Conservation (phyloP, 2,113 vertebrate genomes). For the Acrocephalus arundinaceus region DNA sequence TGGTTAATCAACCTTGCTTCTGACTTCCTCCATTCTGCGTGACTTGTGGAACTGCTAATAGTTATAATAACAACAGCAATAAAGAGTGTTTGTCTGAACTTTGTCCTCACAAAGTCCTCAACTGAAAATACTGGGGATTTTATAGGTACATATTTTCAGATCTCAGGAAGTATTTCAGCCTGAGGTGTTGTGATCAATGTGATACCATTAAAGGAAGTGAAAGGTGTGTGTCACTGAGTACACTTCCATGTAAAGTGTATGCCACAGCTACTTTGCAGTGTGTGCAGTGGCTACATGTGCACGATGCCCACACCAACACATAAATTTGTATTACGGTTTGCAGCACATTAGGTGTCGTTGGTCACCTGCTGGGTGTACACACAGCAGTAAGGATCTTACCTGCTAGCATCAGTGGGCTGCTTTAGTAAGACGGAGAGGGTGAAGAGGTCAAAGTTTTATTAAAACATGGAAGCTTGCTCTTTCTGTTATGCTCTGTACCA, state of each 20-base stretch:
- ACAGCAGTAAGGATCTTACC: neutral
- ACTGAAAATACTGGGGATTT: neutral
- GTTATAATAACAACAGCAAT: neutral
- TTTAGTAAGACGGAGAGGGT: neutral
- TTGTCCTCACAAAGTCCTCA: neutral
- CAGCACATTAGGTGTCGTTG: neutral
- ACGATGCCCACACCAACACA: accelerated
- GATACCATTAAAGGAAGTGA: neutral
- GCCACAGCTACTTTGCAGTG: neutral
- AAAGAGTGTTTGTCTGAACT: neutral
- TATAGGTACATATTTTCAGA: neutral
- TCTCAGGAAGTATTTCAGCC: neutral
- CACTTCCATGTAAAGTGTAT: accelerated
- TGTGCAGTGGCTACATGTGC: neutral
- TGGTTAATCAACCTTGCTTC: neutral
- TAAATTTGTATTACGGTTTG: neutral
- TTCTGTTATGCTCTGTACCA: neutral
- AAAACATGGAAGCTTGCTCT: neutral
- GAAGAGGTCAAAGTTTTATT: neutral
- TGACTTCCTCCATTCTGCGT: neutral
- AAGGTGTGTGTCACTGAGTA: neutral
- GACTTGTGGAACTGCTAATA: neutral
- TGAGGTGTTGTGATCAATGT: neutral
- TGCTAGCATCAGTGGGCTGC: neutral
- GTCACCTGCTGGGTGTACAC: neutral